Evolutionary conservation across 2,797 vertebrate species (phyloP).

Genomic region (Diplodus sargus): DNA sequence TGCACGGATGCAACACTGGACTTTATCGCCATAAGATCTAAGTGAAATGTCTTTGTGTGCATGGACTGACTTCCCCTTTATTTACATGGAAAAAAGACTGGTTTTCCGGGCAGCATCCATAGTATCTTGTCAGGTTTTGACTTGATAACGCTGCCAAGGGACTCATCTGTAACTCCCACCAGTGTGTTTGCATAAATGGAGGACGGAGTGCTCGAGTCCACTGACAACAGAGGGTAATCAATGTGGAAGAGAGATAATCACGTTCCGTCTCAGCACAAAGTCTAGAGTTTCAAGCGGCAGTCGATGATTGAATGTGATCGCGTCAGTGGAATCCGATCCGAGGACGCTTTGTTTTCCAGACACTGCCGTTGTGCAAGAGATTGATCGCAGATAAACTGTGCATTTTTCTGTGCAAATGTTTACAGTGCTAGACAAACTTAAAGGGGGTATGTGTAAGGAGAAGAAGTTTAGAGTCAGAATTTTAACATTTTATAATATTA

Average conservation of each 20-base stretch:
- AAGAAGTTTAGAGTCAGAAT: no score
- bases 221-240: conserved; percentile 44
- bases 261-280: conserved; percentile 1
- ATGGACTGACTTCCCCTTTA: not conserved
- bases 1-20: no score
- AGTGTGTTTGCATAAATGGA: conserved; percentile 47
- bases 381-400: not conserved
- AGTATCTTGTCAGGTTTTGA: conserved; percentile 49
- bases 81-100: not conserved
- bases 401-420: not conserved
- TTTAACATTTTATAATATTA: no score
- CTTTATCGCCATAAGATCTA: not conserved
- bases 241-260: conserved; percentile 25
- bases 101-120: conserved; percentile 8
- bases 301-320: not conserved
- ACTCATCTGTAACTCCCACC: conserved; percentile 10
- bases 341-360: not conserved
- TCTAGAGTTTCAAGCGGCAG: not conserved
- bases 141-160: conserved; percentile 12
- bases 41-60: conserved; percentile 11
- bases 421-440: not conserved
- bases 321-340: not conserved
- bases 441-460: no score
- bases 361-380: not conserved
- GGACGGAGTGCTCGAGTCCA: conserved; percentile 45